Conservation (phyloP, 2,113 vertebrate genomes). For the Odocoileus hemionus region DNA sequence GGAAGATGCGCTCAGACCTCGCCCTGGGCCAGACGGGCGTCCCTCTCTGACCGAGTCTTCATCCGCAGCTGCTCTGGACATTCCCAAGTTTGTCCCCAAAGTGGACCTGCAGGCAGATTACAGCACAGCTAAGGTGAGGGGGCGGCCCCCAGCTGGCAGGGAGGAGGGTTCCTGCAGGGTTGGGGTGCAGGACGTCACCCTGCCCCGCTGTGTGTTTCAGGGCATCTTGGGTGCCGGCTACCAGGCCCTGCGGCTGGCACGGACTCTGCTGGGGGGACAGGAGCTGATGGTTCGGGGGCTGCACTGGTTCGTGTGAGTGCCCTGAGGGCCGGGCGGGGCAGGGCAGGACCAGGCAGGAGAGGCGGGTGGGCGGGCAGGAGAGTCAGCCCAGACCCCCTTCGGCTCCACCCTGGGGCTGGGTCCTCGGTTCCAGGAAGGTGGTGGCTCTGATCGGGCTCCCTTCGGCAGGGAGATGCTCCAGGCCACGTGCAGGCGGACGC, state of each 20-base stretch:
- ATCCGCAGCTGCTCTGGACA: slow-evolving; percentile 80
- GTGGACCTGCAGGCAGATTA: slow-evolving; percentile 90
- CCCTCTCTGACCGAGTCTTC: not conserved
- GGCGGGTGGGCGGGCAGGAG: too few relatives aligned
- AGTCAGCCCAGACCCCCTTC: not conserved
- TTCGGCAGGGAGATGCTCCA: slow-evolving; percentile 43
- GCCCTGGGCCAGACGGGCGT: not conserved
- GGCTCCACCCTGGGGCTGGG: rapidly evolving
- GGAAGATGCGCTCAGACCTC: not conserved
- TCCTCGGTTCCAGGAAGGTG: not conserved
- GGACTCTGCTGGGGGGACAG: slow-evolving; percentile 77
- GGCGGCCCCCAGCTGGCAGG: not conserved
- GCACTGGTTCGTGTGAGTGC: slow-evolving; percentile 88
- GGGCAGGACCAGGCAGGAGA: too few relatives aligned
- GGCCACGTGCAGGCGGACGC: not conserved
- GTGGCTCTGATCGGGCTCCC: not conserved
- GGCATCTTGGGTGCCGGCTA: slow-evolving; percentile 83
- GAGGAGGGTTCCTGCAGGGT: too few relatives aligned
- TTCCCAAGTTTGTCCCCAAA: slow-evolving; percentile 82
- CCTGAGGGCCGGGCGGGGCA: rapidly evolving
- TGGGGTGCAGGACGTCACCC: not conserved
- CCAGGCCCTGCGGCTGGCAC: slow-evolving; percentile 86
- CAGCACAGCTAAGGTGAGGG: slow-evolving; percentile 86
- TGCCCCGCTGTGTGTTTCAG: slow-evolving; percentile 74
- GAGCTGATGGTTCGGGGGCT: slow-evolving; percentile 87